Evolutionary conservation across 2,113 vertebrate genomes (phyloP).

Genomic region (Istiophorus platypterus): DNA sequence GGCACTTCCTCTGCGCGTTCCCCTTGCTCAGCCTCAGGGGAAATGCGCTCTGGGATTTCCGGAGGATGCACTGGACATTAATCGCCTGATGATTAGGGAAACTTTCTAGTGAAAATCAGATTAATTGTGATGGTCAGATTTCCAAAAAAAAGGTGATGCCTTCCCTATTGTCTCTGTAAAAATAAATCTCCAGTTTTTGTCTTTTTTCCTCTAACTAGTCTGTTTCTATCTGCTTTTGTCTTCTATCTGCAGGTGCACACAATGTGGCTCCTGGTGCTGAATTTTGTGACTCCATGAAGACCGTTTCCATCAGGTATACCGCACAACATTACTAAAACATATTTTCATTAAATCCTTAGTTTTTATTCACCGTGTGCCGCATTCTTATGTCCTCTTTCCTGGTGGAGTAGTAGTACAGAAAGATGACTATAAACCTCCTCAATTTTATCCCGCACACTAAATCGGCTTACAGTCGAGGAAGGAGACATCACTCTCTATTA

Average conservation of each 20-base stretch:
- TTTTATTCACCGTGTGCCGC: slow-evolving; percentile 18
- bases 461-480: slow-evolving; percentile 69
- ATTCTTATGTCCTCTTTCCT: slow-evolving; percentile 27
- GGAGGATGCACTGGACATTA: slow-evolving; percentile 61
- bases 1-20: slow-evolving; percentile 74
- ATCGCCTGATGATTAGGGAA: slow-evolving; percentile 57
- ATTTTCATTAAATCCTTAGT: slow-evolving; percentile 1
- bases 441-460: slow-evolving; percentile 55
- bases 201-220: not conserved
- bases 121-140: not conserved
- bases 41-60: slow-evolving; percentile 64
- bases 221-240: slow-evolving; percentile 24
- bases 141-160: not conserved
- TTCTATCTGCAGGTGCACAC: slow-evolving; percentile 34
- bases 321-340: slow-evolving; percentile 18
- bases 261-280: not conserved
- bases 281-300: slow-evolving; percentile 8
- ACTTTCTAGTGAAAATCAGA: slow-evolving; percentile 27
- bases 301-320: slow-evolving; percentile 51
- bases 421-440: slow-evolving; percentile 47
- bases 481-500: slow-evolving; percentile 61
- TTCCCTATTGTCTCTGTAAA: not conserved
- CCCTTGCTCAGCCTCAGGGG: slow-evolving; percentile 51
- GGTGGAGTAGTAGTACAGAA: slow-evolving; percentile 11
- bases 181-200: not conserved